These are phyloP conservation scores for Thysanoteuthis rhombus DNA, from an alignment of 2,888 invertebrate species.

Conservation along the genomic window DNA sequence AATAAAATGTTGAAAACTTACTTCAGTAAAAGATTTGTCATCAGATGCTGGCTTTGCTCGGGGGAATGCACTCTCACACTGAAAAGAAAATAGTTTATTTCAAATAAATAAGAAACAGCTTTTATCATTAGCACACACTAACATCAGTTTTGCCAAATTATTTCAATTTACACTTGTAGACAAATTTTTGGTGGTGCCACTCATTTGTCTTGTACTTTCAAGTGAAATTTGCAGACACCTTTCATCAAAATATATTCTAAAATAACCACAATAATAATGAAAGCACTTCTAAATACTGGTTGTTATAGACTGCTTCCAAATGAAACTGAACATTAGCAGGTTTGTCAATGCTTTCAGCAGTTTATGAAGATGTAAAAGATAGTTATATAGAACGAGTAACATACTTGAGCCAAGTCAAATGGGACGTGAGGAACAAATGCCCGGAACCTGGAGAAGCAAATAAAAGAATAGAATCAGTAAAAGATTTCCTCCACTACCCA, in stretches of 20 bases:
- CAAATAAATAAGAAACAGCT: neutral
- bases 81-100: conserved; percentile 38
- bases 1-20: conserved; percentile 61
- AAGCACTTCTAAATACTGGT: no score
- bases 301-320: no score
- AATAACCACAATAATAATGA: no score
- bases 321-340: no score
- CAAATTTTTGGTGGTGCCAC: neutral
- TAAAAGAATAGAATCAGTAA: neutral
- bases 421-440: conserved; percentile 67
- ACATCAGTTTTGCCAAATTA: neutral
- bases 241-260: no score
- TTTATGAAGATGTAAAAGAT: no score
- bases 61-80: conserved; percentile 88
- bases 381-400: neutral
- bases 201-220: no score
- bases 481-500: neutral
- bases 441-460: conserved; percentile 54
- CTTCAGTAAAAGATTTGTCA: conserved; percentile 85
- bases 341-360: no score
- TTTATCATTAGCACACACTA: no score
- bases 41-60: conserved; percentile 83
- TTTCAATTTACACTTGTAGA: neutral
- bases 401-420: conserved; percentile 63
- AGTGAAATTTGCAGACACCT: no score